These are phyloP conservation scores for Busseola fusca DNA, from an alignment of 2,888 invertebrate species.

Conservation along the genomic window DNA sequence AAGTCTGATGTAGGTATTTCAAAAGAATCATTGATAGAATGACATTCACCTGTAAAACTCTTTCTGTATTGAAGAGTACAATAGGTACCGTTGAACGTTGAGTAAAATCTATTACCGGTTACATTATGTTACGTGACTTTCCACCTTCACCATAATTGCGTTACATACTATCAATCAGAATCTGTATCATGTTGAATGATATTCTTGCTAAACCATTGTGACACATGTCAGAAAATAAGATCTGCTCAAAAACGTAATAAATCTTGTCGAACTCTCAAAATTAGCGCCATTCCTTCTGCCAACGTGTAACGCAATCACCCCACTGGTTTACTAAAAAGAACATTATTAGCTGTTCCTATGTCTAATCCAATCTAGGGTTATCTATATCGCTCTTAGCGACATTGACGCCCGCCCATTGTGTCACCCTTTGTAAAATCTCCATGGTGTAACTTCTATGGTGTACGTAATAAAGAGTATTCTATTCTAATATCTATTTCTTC, in stretches of 20 bases:
- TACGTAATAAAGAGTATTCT: too few relatives aligned
- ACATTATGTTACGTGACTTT: neutral
- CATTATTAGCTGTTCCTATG: neutral
- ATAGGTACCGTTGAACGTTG: neutral
- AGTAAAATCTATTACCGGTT: neutral
- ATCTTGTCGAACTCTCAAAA: neutral
- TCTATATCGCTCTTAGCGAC: too few relatives aligned
- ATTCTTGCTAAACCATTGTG: neutral
- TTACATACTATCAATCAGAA: neutral
- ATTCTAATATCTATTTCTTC: neutral
- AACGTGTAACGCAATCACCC: neutral
- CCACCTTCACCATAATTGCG: neutral
- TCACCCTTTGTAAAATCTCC: too few relatives aligned
- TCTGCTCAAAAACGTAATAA: neutral
- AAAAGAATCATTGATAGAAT: neutral
- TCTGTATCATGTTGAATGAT: neutral
- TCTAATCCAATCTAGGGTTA: neutral
- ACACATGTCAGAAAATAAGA: neutral
- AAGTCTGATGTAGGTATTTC: slow-evolving; percentile 8
- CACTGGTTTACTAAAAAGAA: neutral
- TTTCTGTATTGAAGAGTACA: neutral
- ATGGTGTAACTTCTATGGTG: too few relatives aligned
- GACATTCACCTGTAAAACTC: slow-evolving; percentile 6
- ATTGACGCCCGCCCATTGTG: too few relatives aligned
- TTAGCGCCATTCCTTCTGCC: neutral